These are phyloP conservation scores for Poecilia wingei DNA, from an alignment of 2,797 vertebrate species.

Conservation along the genomic window DNA sequence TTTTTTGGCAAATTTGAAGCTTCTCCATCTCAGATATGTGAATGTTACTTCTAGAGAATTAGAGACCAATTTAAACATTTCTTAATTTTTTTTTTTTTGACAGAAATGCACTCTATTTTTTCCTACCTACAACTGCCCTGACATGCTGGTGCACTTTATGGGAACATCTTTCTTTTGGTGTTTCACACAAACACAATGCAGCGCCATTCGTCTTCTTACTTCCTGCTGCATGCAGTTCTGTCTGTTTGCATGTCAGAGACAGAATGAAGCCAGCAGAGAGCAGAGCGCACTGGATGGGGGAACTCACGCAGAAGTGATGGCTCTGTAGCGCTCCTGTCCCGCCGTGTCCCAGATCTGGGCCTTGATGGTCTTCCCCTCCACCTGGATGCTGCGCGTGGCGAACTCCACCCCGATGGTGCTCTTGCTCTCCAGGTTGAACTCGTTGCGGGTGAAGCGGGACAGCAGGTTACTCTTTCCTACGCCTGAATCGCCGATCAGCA, in stretches of 20 bases:
- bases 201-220: background rate
- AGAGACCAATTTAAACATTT: too few species aligned
- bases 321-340: constrained; percentile 87
- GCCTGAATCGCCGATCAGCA: constrained; percentile 89
- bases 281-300: background rate
- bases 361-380: constrained; percentile 89
- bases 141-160: background rate
- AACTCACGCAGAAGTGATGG: constrained; percentile 90
- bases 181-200: background rate
- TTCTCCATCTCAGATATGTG: too few species aligned
- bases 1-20: too few species aligned
- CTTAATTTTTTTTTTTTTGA: too few species aligned
- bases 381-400: constrained; percentile 89
- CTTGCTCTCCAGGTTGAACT: constrained; percentile 92
- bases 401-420: constrained; percentile 93
- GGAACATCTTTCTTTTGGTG: background rate
- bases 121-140: too few species aligned
- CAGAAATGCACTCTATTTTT: too few species aligned
- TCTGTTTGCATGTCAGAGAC: background rate
- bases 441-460: constrained; percentile 90
- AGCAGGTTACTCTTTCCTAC: constrained; percentile 91
- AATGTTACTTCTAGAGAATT: too few species aligned
- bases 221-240: background rate
- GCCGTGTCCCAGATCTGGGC: constrained; percentile 90
- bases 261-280: background rate